A percentile compares a stretch with the other conserved stretches of the same genome.
Evolutionary conservation across 92 coral and sea anemone species (phyloP).

Genomic region (Porites divaricata): DNA sequence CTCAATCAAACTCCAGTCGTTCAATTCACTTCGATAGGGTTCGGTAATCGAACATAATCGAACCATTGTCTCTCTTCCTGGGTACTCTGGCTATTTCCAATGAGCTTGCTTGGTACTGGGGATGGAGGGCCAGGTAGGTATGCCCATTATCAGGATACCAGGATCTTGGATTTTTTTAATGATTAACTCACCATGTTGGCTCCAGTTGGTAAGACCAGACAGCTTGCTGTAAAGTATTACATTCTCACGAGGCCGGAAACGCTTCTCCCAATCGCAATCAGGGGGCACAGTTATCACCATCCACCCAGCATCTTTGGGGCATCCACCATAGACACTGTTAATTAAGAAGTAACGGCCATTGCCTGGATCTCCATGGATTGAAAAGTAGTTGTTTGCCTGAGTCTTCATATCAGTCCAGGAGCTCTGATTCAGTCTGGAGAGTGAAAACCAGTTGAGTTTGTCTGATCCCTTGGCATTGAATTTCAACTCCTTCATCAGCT

Average conservation of each 20-base stretch:
- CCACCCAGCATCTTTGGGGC: conserved; percentile 33
- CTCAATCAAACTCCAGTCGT: too few relatives aligned
- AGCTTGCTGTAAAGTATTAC: conserved; percentile 23
- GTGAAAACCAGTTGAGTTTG: conserved; percentile 34
- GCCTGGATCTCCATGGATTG: not conserved
- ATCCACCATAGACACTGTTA: conserved; percentile 40
- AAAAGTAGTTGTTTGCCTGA: conserved; percentile 3
- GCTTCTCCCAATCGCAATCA: conserved; percentile 20
- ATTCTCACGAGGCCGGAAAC: not conserved
- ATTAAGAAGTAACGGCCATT: conserved; percentile 27
- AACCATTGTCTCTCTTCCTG: too few relatives aligned
- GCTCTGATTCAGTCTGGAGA: not conserved
- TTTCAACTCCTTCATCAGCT: conserved; percentile 8
- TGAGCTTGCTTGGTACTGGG: too few relatives aligned
- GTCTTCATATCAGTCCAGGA: conserved; percentile 33
- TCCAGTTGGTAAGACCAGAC: conserved; percentile 32
- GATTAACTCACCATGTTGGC: conserved; percentile 13
- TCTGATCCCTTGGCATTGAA: conserved; percentile 22
- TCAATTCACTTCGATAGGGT: too few relatives aligned
- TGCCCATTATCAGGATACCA: too few relatives aligned
- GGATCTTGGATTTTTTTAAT: too few relatives aligned
- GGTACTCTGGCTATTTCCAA: too few relatives aligned
- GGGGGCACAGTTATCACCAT: not conserved
- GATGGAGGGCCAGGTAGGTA: too few relatives aligned
- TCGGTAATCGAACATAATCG: too few relatives aligned